These are phyloP conservation scores for Chiloscyllium plagiosum DNA, from an alignment of 2,113 vertebrate genomes.

Conservation along the genomic window DNA sequence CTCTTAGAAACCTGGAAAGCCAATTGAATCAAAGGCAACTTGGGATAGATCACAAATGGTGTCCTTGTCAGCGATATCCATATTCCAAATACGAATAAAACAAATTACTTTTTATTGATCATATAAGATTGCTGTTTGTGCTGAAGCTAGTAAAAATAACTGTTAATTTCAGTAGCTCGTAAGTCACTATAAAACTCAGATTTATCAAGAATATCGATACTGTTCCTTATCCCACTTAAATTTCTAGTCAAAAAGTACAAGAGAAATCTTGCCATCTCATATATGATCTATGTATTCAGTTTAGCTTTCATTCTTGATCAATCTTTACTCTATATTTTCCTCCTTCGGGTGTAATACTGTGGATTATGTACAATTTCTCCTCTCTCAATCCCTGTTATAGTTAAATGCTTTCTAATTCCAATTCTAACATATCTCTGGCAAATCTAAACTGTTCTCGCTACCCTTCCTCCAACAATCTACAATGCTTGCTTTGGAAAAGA, in stretches of 20 bases:
- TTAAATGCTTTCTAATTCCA: not conserved
- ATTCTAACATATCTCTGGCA: not conserved
- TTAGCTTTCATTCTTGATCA: not conserved
- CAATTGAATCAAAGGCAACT: no score
- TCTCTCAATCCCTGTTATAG: not conserved
- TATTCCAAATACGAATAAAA: no score
- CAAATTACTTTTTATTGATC: not conserved
- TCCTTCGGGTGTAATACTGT: not conserved
- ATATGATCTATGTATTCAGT: not conserved
- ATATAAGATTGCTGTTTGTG: not conserved
- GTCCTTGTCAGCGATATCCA: no score
- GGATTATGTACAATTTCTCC: not conserved
- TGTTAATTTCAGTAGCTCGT: not conserved
- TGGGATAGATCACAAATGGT: no score
- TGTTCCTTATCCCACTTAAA: not conserved
- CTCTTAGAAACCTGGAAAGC: no score
- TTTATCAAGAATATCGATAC: not conserved
- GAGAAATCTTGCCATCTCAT: not conserved
- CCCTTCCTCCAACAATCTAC: not conserved
- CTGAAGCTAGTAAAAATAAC: not conserved
- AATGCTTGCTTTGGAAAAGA: not conserved
- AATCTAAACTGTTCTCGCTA: not conserved
- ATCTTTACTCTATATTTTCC: not conserved
- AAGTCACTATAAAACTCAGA: not conserved
- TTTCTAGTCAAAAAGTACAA: not conserved